Evolutionary conservation across 2,888 invertebrate species (phyloP).

Genomic region (Smittia sp.): DNA sequence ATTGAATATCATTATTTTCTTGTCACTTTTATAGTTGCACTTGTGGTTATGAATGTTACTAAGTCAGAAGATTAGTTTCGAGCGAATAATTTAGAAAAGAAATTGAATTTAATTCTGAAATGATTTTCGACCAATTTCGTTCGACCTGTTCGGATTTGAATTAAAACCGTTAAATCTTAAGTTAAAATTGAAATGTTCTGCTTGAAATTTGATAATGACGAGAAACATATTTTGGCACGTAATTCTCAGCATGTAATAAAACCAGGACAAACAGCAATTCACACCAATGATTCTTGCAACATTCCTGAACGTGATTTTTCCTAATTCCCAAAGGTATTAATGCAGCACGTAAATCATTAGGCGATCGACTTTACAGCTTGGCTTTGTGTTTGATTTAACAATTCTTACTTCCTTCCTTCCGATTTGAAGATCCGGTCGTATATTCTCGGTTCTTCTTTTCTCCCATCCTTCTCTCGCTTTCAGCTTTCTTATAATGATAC

Average conservation of each 20-base stretch:
- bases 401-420: slow-evolving; percentile 27
- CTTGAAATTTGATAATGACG: no score
- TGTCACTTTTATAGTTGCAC: background rate
- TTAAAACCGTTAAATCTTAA: no score
- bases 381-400: slow-evolving; percentile 18
- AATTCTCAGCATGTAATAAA: no score
- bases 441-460: background rate
- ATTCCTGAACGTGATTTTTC: slow-evolving; percentile 3
- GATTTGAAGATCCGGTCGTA: slow-evolving; percentile 2
- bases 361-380: background rate
- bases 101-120: no score
- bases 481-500: background rate
- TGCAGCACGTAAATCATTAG: background rate
- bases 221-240: no score
- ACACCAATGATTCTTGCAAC: background rate
- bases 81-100: no score
- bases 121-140: no score
- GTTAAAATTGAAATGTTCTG: no score
- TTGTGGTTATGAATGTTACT: no score
- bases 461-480: background rate
- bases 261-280: no score
- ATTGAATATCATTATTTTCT: background rate
- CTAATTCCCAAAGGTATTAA: background rate
- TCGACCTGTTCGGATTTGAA: no score
- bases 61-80: no score